Conservation (phyloP, 2,888 invertebrate genomes). For the Eristalinus aeneus region DNA sequence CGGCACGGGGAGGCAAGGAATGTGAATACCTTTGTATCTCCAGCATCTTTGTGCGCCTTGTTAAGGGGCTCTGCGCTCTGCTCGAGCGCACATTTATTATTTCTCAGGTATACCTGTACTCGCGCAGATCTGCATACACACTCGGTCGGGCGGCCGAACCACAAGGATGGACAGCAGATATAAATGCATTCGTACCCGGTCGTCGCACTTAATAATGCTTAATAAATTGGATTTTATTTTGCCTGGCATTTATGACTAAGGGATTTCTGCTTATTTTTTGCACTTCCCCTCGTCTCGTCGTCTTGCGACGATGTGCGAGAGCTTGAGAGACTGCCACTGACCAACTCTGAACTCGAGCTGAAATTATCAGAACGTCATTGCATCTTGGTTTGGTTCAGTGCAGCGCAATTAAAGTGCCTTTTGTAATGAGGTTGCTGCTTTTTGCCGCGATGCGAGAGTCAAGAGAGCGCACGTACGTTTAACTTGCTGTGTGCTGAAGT, state of each 20-base stretch:
- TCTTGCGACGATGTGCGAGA: background rate
- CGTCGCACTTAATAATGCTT: constrained; percentile 80
- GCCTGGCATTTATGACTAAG: constrained; percentile 69
- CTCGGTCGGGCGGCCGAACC: background rate
- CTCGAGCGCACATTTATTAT: constrained; percentile 54
- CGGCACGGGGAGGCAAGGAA: constrained; percentile 10
- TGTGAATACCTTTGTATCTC: constrained; percentile 38
- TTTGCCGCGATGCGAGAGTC: background rate
- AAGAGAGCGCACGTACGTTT: constrained; percentile 37
- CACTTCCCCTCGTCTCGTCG: constrained; percentile 6
- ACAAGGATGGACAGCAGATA: constrained; percentile 47
- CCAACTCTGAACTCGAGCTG: background rate
- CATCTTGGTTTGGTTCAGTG: constrained; percentile 49
- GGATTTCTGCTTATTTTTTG: constrained; percentile 12
- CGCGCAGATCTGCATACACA: constrained; percentile 41
- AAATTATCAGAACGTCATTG: constrained; percentile 60
- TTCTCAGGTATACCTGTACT: constrained; percentile 28
- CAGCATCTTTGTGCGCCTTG: constrained; percentile 40
- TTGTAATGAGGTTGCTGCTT: constrained; percentile 64
- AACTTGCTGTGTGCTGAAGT: constrained; percentile 10
- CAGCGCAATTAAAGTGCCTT: constrained; percentile 62
- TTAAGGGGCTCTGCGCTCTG: constrained; percentile 38
- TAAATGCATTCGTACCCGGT: constrained; percentile 69
- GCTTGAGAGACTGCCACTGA: constrained; percentile 45
- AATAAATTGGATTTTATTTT: constrained; percentile 81